Conservation (phyloP, 2,113 vertebrate genomes). For the Anoura caudifer region DNA sequence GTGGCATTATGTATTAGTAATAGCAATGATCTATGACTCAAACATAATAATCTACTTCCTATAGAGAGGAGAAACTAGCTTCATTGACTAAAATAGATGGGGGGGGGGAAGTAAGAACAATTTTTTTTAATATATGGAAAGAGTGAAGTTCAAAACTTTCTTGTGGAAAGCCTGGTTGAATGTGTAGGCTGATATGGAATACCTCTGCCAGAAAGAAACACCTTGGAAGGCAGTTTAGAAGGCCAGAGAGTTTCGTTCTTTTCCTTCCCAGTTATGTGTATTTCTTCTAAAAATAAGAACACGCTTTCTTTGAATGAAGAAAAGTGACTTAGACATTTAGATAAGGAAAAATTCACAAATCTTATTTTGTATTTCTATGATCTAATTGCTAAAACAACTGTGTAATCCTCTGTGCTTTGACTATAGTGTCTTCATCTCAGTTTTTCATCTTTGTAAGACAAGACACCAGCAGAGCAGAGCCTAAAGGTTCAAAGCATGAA, state of each 20-base stretch:
- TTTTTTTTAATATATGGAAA: background rate
- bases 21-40: conserved; percentile 50
- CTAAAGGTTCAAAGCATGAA: background rate
- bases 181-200: background rate
- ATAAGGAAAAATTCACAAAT: background rate
- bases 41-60: conserved; percentile 36
- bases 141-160: background rate
- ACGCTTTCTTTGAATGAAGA: background rate
- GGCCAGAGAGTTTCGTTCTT: conserved; percentile 11
- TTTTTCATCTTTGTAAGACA: background rate
- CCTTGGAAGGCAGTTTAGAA: conserved; percentile 51
- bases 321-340: background rate
- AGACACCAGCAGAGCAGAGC: background rate
- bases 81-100: background rate
- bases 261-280: background rate
- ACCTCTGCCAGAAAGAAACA: background rate
- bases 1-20: conserved; percentile 26
- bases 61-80: background rate
- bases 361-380: background rate
- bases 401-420: background rate
- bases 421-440: background rate
- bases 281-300: background rate
- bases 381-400: background rate
- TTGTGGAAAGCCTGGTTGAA: background rate
- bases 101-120: rapidly evolving